Base-by-base conservation (phyloP, 1,140 invertebrate genomes). In the Pantala flavescens region DNA sequence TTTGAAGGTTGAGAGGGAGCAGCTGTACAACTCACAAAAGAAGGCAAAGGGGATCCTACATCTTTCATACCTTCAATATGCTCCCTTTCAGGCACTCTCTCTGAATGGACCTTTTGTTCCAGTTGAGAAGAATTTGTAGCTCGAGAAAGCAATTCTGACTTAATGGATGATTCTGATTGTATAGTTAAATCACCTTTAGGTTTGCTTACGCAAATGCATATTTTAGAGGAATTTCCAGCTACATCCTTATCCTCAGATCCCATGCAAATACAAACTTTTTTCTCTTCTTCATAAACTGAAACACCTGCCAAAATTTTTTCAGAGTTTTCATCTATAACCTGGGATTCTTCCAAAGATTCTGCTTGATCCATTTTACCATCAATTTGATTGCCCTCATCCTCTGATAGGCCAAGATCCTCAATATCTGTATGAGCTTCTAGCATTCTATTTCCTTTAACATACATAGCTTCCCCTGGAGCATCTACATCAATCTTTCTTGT, bases 401-500 rank as follows among this genome's bases (percentile, higher is more conserved):
- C 78, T 19, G 77, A 78, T 36, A 76, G 23, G 71, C 83, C 83
- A 36, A 86, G 77, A 77, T 86, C 85, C 77, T 87, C 86, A 71
- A 85, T 77, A 77, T 87, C 86, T 24, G 86, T 87, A 63, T 80
- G 75, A 16, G 77, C 78, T 75, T 85, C 77, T 23, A 82, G 73
- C 77, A 77, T 78, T 80, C 79, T 73, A 80, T 78, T 73, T 77
- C 77, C 82, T 82, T 79, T 87, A 10, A 86, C 78, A 77, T 86
- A 84, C 77, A 83, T 77, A 74, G 81, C 80, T 78, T 87, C 85
- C 19, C 82, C 79, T n/a, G 80, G 76, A 21, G 78, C 74, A 21
- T 84, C 81, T 14, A 79, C 71, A 78, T 86, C 81, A 71, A 85
- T 83, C 36, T 81, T 81, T 70, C 79, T 81, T 14, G 78, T 79